Conservation (phyloP, 2,113 vertebrate genomes). For the Hyaena hyaena region DNA sequence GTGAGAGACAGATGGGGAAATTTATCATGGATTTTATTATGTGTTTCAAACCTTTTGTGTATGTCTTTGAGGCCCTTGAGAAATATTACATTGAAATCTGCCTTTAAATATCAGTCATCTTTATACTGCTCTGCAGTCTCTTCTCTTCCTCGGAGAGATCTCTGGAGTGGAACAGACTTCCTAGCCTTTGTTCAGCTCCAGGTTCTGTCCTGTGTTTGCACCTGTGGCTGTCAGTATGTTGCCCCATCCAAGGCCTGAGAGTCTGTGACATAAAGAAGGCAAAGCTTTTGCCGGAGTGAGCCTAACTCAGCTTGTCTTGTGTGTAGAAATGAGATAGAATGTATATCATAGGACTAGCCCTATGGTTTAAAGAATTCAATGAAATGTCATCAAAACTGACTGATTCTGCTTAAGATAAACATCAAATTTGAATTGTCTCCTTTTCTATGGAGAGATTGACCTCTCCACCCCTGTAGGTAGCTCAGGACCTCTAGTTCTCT, state of each 20-base stretch:
- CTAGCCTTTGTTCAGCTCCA: not conserved
- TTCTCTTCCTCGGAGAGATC: not conserved
- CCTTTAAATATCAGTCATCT: not conserved
- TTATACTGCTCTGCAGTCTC: not conserved
- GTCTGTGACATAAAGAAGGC: not conserved
- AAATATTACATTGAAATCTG: constrained; percentile 15
- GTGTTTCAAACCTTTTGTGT: not conserved
- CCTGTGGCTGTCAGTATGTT: not conserved
- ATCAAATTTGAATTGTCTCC: not conserved
- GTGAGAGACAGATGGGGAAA: not conserved
- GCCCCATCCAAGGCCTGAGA: not conserved
- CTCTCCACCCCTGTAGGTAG: not conserved
- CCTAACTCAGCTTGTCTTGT: not conserved
- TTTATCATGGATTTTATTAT: not conserved
- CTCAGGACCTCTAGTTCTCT: not conserved
- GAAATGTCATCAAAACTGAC: not conserved
- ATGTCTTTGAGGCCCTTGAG: constrained; percentile 1
- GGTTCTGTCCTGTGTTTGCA: not conserved
- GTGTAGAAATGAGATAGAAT: not conserved
- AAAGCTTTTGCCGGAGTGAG: not conserved
- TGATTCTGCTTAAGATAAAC: not conserved
- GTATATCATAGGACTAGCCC: not conserved
- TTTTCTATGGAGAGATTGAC: not conserved
- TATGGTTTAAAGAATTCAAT: not conserved
- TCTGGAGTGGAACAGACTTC: not conserved